These are phyloP conservation scores for Petrocephalus zakoni DNA, from an alignment of 2,113 vertebrate genomes.

Conservation along the genomic window DNA sequence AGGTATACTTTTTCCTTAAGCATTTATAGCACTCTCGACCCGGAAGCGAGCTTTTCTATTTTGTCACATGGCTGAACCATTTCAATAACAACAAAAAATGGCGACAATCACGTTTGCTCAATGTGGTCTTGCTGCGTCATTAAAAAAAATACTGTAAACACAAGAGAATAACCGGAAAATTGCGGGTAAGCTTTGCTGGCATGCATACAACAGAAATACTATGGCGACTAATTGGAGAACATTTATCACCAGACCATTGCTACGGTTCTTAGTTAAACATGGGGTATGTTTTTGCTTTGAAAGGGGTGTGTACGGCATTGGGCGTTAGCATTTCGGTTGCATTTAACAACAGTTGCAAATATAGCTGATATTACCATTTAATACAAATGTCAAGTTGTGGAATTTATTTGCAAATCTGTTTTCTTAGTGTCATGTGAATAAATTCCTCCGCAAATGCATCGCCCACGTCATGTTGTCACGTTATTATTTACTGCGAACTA, in stretches of 20 bases:
- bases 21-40: slow-evolving; percentile 35
- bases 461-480: background rate
- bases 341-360: slow-evolving; percentile 32
- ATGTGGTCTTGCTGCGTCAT: slow-evolving; percentile 83
- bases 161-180: slow-evolving; percentile 40
- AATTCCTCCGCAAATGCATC: background rate
- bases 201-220: background rate
- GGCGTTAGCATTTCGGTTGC: slow-evolving; percentile 64
- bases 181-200: slow-evolving; percentile 42
- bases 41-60: slow-evolving; percentile 60
- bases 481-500: slow-evolving; percentile 11
- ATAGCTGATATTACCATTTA: slow-evolving; percentile 6
- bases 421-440: background rate
- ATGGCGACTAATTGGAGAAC: background rate
- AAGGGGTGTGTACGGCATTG: slow-evolving; percentile 62
- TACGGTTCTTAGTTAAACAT: slow-evolving; percentile 36
- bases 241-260: slow-evolving; percentile 25
- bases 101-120: slow-evolving; percentile 83
- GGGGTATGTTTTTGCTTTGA: slow-evolving; percentile 59
- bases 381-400: background rate
- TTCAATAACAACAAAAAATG: slow-evolving; percentile 92
- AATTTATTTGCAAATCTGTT: background rate
- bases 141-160: slow-evolving; percentile 74
- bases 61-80: slow-evolving; percentile 80
- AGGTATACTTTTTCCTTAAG: background rate